Evolutionary conservation across 1,140 invertebrate genomes (phyloP), one percentile per base, ranked within the genome.

Genomic region (Nebria ingens): DNA sequence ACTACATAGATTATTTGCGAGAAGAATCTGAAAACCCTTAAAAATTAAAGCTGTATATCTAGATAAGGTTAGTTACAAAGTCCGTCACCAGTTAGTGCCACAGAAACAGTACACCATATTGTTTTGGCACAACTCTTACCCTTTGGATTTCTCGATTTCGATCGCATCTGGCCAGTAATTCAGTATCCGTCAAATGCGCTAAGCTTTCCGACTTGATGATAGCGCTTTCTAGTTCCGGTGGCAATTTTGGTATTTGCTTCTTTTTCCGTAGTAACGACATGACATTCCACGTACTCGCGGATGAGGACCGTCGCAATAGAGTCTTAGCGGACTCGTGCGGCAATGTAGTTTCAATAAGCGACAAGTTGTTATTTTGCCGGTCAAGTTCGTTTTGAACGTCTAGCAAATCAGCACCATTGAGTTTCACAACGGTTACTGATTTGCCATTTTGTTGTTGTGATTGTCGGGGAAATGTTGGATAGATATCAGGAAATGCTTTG

Each of bases 171-270:
- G 70, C 72, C 25, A 74, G 59, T 59, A 75, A 62, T 55, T 75
- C 73, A 20, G 63, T 56, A 17, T 75, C 73, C 9, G 67, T 65
- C 17, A 75, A 60, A 55, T 73, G 73, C 2, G 71, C 72, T 53
- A 75, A 65, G 62, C 73, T 73, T 61, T 75, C 73, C 2, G 72
- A 72, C 61, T 74, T 73, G 55, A 75, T 62, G 53, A 75, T 73
- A 23, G 72, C 70, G 45, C 67, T 69, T 60, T 74, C 71, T 38
- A 73, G 59, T 59, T 74, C 72, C 0, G 71, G 71, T 53, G 66
- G 65, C 19, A 69, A 59, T 56, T 62, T 68, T 11, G 68, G 66
- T 51, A 63, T 51, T 50, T 65, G 62, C 60, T 68, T 69, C 59
- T 68, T 71, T 58, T 67, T 70, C 21, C 68, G 50, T 40, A 71